Percentiles rank a stretch among this genome's conserved stretches.
These are phyloP conservation scores for Tachina grossa DNA, from an alignment of 2,888 invertebrate species.

Conservation along the genomic window DNA sequence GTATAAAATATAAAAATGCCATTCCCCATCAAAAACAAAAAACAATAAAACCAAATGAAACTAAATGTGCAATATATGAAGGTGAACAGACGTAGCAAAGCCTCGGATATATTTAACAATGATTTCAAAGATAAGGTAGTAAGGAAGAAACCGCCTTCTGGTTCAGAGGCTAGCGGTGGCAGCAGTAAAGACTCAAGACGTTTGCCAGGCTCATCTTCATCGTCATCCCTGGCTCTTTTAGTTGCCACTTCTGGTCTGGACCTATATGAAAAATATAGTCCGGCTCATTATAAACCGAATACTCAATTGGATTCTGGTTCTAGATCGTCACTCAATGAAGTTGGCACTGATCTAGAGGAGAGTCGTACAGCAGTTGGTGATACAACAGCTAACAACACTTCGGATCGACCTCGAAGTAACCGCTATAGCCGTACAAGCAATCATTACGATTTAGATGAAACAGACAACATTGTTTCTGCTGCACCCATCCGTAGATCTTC, in stretches of 20 bases:
- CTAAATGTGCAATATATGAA: slow-evolving; percentile 46
- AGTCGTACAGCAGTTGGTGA: slow-evolving; percentile 65
- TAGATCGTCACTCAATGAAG: slow-evolving; percentile 81
- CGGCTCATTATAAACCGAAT: slow-evolving; percentile 88
- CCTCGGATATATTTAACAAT: slow-evolving; percentile 72
- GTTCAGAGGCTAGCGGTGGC: slow-evolving; percentile 73
- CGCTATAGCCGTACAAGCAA: slow-evolving; percentile 78
- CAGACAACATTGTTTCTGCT: slow-evolving; percentile 52
- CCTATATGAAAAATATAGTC: slow-evolving; percentile 89
- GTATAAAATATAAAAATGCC: slow-evolving; percentile 64
- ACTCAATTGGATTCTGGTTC: slow-evolving; percentile 83
- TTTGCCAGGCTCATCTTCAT: slow-evolving; percentile 81
- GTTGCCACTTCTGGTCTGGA: slow-evolving; percentile 87
- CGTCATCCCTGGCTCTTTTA: slow-evolving; percentile 84
- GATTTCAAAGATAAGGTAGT: slow-evolving; percentile 73
- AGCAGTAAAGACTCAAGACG: slow-evolving; percentile 76
- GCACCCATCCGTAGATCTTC: slow-evolving; percentile 34
- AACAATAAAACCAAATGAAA: slow-evolving; percentile 30
- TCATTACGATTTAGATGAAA: slow-evolving; percentile 71
- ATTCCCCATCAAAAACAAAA: slow-evolving; percentile 38
- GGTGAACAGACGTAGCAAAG: slow-evolving; percentile 66
- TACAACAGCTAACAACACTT: slow-evolving; percentile 71
- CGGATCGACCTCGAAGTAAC: slow-evolving; percentile 75
- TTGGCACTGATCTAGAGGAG: slow-evolving; percentile 72
- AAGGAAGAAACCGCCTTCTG: slow-evolving; percentile 72